These are phyloP conservation scores for Gryllus longicercus DNA, from an alignment of 2,888 invertebrate species.

Conservation along the genomic window DNA sequence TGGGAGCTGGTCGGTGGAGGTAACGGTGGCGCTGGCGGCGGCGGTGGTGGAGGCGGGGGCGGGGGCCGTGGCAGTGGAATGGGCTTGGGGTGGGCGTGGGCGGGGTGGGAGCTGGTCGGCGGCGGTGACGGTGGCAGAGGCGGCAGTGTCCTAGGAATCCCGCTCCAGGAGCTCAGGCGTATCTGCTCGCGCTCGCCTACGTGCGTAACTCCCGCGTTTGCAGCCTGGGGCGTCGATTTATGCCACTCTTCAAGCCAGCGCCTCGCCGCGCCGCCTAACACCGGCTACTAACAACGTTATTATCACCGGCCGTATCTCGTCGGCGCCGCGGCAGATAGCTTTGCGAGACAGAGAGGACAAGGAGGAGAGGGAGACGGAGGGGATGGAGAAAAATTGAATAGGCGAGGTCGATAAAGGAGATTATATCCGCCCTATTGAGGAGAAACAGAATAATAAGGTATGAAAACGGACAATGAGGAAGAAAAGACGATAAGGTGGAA, in stretches of 20 bases:
- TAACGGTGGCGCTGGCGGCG: no score
- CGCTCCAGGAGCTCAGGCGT: no score
- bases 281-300: conserved; percentile 8
- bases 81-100: no score
- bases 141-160: no score
- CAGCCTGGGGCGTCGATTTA: not conserved
- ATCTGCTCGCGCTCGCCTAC: no score
- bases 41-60: no score
- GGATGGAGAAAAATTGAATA: not conserved
- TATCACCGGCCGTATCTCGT: not conserved
- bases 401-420: not conserved
- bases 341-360: not conserved
- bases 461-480: not conserved
- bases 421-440: not conserved
- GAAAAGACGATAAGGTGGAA: not conserved
- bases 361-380: not conserved
- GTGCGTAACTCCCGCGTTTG: no score
- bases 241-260: not conserved
- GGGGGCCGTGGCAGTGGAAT: no score
- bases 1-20: no score
- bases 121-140: no score
- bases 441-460: not conserved
- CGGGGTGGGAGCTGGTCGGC: no score
- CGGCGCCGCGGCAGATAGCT: not conserved
- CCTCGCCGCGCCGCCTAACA: not conserved